Percentiles rank a stretch among this genome's conserved stretches.
phyloP scores from a whole-genome alignment of 2,888 invertebrate genomes.

The Brachyopa scutellaris region DNA sequence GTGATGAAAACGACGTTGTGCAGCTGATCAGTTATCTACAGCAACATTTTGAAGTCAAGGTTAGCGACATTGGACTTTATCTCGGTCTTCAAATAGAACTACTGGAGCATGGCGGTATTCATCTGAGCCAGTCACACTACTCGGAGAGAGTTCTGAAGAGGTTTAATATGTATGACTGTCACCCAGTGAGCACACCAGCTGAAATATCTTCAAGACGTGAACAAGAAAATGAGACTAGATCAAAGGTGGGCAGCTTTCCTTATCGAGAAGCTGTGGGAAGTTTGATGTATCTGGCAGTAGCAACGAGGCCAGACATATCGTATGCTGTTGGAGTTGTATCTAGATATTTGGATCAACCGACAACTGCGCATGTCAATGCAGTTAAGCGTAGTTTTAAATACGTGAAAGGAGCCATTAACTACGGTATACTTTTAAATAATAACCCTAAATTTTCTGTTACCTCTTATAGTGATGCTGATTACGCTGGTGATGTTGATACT shows the following conservation, averaged over 20 bases:
- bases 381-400: too few relatives aligned
- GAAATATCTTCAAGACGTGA: background rate
- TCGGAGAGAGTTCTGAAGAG: background rate
- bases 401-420: too few relatives aligned
- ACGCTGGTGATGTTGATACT: too few relatives aligned
- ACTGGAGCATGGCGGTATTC: background rate
- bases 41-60: slow-evolving; percentile 2
- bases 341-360: background rate
- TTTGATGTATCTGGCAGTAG: slow-evolving; percentile 1
- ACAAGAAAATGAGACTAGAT: background rate
- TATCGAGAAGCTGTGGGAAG: too few relatives aligned
- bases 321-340: background rate
- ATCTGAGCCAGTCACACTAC: slow-evolving; percentile 1
- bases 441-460: background rate
- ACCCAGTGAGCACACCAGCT: slow-evolving; percentile 2
- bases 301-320: too few relatives aligned
- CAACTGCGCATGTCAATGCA: too few relatives aligned
- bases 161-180: background rate
- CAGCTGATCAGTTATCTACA: slow-evolving; percentile 4
- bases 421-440: background rate
- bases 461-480: background rate
- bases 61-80: background rate
- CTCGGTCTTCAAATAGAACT: slow-evolving; percentile 1
- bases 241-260: too few relatives aligned
- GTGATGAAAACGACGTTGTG: background rate